These are phyloP conservation scores for Temnothorax longispinosus DNA, from an alignment of 1,140 invertebrate genomes.

Conservation along the genomic window DNA sequence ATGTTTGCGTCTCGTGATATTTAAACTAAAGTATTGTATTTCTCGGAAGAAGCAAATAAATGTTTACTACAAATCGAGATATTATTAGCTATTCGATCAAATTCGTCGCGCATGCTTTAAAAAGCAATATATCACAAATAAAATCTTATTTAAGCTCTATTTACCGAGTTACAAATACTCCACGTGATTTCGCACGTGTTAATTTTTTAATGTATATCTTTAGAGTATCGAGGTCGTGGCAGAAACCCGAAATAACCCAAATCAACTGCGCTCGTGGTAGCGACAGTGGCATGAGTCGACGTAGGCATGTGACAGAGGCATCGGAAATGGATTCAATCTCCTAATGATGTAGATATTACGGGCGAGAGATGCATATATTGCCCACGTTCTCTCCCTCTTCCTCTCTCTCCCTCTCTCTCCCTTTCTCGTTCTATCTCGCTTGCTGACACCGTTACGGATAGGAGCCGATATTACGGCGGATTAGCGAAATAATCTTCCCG, in stretches of 20 bases:
- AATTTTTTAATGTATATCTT: conserved; percentile 6
- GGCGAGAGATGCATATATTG: not conserved
- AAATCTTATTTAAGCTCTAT: not conserved
- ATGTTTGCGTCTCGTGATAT: not conserved
- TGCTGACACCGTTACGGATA: conserved; percentile 7
- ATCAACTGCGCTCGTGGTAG: not conserved
- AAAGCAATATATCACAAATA: not conserved
- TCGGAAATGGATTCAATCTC: conserved; percentile 56
- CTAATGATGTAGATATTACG: conserved; percentile 52
- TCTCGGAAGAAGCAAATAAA: not conserved
- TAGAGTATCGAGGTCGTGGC: conserved; percentile 13
- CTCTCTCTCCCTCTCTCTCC: not conserved
- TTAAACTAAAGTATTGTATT: not conserved
- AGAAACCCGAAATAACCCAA: conserved; percentile 27
- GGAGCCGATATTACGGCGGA: conserved; percentile 37
- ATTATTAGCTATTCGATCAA: not conserved
- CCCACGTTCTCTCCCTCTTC: not conserved
- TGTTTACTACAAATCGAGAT: not conserved
- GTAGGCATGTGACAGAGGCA: conserved; percentile 25
- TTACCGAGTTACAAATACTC: not conserved
- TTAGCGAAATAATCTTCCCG: conserved; percentile 72
- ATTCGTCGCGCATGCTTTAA: not conserved
- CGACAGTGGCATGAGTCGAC: not conserved
- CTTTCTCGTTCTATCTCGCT: not conserved
- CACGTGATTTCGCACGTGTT: conserved; percentile 18